Evolutionary conservation across 2,797 vertebrate genomes (phyloP).

Genomic region (Podargus strigoides): DNA sequence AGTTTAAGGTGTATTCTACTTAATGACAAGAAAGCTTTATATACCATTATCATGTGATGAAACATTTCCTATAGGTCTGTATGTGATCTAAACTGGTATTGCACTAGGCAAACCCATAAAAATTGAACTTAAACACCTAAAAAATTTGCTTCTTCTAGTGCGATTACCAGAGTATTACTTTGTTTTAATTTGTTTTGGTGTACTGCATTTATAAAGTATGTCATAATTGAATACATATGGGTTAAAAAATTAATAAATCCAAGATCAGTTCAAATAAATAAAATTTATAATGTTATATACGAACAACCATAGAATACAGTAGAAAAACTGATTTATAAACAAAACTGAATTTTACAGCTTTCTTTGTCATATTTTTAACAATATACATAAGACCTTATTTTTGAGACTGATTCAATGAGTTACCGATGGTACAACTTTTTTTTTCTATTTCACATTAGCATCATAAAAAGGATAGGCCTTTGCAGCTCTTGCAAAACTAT

Average conservation of each 20-base stretch:
- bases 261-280: neutral
- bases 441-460: neutral
- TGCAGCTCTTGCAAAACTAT: neutral
- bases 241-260: neutral
- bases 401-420: neutral
- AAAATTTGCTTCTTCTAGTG: neutral
- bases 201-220: neutral
- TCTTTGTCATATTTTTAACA: neutral
- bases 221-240: neutral
- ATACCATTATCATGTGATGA: neutral
- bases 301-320: neutral
- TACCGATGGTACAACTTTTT: neutral
- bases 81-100: neutral
- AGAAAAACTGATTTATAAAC: neutral
- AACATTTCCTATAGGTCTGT: neutral
- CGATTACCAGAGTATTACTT: neutral
- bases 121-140: neutral
- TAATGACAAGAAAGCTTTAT: neutral
- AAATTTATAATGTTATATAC: neutral
- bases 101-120: neutral
- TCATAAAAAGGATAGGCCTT: neutral
- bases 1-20: neutral
- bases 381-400: neutral
- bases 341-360: neutral
- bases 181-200: neutral